phyloP scores from a whole-genome alignment of 2,888 invertebrate genomes.

The Emmelina monodactyla region DNA sequence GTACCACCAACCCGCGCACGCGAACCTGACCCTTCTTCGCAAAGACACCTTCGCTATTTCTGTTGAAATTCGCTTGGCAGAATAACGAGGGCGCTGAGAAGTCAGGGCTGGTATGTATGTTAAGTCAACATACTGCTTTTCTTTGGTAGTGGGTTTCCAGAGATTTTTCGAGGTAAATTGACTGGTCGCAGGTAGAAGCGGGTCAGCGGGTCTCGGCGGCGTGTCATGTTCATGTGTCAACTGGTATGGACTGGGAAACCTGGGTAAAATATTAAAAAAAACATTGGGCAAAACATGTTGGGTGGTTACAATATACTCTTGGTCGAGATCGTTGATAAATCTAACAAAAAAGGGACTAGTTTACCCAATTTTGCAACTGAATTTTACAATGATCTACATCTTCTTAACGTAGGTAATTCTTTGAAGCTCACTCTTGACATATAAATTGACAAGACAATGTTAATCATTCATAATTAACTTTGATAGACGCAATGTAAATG shows the following conservation, averaged over 20 bases:
- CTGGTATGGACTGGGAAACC: conserved; percentile 35
- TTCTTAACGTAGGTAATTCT: too few species aligned
- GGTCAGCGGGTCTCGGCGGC: conserved; percentile 56
- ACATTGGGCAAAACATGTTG: too few species aligned
- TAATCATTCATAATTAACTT: too few species aligned
- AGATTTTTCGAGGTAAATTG: conserved; percentile 60
- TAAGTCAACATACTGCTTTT: conserved; percentile 57
- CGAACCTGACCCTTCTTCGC: conserved; percentile 36
- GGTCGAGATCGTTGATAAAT: too few species aligned
- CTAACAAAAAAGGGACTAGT: too few species aligned
- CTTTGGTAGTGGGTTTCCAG: conserved; percentile 47
- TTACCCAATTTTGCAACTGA: too few species aligned
- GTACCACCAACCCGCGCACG: conserved; percentile 21
- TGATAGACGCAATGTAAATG: too few species aligned
- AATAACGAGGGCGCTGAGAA: conserved; percentile 47
- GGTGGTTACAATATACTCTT: too few species aligned
- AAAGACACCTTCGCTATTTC: conserved; percentile 35
- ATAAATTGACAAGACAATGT: too few species aligned
- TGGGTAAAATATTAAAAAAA: too few species aligned
- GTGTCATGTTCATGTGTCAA: conserved; percentile 59
- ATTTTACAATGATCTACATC: too few species aligned
- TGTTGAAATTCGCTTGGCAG: conserved; percentile 32
- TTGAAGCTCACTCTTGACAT: too few species aligned
- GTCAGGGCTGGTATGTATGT: conserved; percentile 51
- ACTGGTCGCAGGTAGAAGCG: conserved; percentile 57